phyloP scores from a whole-genome alignment of 2,888 invertebrate species.

The Pedicia rivosa region DNA sequence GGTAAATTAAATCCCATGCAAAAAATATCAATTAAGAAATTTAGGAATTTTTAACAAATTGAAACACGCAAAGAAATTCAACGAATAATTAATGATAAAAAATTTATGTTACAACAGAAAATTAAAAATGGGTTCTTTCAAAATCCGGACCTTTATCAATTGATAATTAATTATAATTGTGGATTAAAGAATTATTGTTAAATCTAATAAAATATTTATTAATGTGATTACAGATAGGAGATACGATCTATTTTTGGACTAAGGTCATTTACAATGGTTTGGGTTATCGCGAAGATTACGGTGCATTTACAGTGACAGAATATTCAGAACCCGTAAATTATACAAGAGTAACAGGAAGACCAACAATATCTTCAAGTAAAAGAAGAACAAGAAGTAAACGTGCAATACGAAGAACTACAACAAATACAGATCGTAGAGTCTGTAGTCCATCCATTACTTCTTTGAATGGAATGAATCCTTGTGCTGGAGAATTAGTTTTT shows the following conservation, averaged over 20 bases:
- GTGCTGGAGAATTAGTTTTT: constrained; percentile 38
- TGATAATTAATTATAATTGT: no score
- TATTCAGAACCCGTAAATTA: neutral
- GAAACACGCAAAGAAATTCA: no score
- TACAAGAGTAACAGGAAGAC: neutral
- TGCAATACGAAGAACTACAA: no score
- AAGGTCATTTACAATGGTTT: constrained; percentile 52
- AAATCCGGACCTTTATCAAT: no score
- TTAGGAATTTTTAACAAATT: no score
- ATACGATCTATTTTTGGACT: constrained; percentile 59
- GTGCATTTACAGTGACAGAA: neutral
- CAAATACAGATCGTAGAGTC: neutral
- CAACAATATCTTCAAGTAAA: neutral
- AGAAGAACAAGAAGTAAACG: constrained; percentile 9
- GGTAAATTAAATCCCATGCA: no score
- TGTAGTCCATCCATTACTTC: constrained; percentile 17
- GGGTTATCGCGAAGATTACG: constrained; percentile 47
- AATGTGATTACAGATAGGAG: constrained; percentile 36
- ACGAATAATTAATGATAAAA: no score
- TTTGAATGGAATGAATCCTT: constrained; percentile 26
- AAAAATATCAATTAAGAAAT: no score
- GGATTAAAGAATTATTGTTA: no score
- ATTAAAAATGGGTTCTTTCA: no score
- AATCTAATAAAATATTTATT: no score
- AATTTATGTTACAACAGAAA: no score